phyloP scores from a whole-genome alignment of 2,797 vertebrate genomes.

The Meda fulgida region DNA sequence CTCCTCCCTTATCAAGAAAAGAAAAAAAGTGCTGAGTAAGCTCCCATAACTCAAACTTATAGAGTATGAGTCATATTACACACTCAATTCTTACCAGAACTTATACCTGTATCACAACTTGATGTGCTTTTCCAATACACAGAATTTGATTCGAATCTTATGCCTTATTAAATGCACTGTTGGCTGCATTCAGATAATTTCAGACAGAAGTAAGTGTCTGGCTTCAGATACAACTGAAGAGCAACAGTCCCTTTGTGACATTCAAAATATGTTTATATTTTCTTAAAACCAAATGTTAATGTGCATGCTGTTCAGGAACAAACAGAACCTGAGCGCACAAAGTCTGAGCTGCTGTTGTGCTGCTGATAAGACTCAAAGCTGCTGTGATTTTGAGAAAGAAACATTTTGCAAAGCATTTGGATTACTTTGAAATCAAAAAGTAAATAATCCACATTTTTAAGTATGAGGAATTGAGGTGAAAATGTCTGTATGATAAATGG shows the following conservation, averaged over 20 bases:
- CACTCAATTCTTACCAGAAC: neutral
- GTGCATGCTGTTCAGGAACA: neutral
- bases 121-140: neutral
- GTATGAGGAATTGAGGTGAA: conserved; percentile 18
- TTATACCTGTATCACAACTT: neutral
- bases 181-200: neutral
- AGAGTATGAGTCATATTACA: neutral
- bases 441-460: conserved; percentile 14
- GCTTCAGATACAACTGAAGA: neutral
- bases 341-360: conserved; percentile 12
- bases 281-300: neutral
- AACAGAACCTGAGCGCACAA: neutral
- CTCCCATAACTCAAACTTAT: neutral
- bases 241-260: neutral
- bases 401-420: neutral
- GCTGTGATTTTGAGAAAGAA: neutral
- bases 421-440: conserved; percentile 16
- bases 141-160: neutral
- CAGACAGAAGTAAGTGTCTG: neutral
- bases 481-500: neutral
- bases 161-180: neutral
- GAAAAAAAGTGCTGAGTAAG: conserved; percentile 10
- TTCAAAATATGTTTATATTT: conserved; percentile 12
- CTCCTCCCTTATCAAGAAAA: conserved; percentile 7
- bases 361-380: conserved; percentile 15